phyloP scores from a whole-genome alignment of 2,797 vertebrate genomes.

The Botia kubotai region DNA sequence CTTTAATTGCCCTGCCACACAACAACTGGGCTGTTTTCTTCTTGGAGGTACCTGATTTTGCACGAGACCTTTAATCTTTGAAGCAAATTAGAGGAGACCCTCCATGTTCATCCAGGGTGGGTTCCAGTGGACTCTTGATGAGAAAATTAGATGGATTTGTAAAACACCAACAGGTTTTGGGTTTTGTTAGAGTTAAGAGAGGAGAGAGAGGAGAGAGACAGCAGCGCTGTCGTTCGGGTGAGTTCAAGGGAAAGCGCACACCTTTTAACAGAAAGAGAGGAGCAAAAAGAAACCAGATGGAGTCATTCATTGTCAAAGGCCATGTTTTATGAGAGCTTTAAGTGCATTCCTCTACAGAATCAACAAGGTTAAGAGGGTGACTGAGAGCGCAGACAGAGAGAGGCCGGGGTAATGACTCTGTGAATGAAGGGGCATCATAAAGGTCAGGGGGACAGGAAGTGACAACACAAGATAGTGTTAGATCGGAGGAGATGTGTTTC shows the following conservation, averaged over 20 bases:
- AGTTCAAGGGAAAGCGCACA: slow-evolving; percentile 27
- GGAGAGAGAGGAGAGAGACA: not conserved
- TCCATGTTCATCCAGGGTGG: not conserved
- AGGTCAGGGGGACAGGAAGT: slow-evolving; percentile 37
- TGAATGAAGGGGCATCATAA: slow-evolving; percentile 52
- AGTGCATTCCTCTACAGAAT: slow-evolving; percentile 69
- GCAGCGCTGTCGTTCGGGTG: not conserved
- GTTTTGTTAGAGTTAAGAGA: not conserved
- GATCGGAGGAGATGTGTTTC: slow-evolving; percentile 63
- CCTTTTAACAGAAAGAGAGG: slow-evolving; percentile 38
- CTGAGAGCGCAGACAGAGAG: slow-evolving; percentile 51
- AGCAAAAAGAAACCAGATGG: slow-evolving; percentile 44
- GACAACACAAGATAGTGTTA: slow-evolving; percentile 64
- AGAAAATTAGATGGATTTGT: not conserved
- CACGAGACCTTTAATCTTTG: slow-evolving; percentile 2
- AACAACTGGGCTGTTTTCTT: slow-evolving; percentile 21
- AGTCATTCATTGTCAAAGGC: slow-evolving; percentile 47
- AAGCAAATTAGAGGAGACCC: not conserved
- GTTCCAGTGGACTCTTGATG: not conserved
- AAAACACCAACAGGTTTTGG: not conserved
- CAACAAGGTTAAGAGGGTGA: slow-evolving; percentile 67
- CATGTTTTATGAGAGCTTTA: slow-evolving; percentile 70
- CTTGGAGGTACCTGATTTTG: slow-evolving; percentile 12
- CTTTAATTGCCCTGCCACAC: slow-evolving; percentile 35
- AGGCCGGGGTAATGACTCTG: slow-evolving; percentile 34